phyloP scores from a whole-genome alignment of 2,113 vertebrate species.

The Pseudorectes ferrugineus region DNA sequence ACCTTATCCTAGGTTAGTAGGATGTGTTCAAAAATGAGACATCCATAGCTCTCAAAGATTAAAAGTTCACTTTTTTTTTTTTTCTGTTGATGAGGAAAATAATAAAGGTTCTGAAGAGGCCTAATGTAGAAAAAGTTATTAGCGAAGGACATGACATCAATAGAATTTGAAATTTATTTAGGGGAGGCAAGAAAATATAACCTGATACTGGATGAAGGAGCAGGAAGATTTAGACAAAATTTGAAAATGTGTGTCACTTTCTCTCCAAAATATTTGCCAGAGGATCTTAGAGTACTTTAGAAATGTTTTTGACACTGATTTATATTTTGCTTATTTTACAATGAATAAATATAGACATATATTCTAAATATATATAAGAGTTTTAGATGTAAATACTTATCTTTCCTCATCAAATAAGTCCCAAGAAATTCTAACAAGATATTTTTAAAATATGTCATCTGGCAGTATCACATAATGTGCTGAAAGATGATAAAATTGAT shows the following conservation, averaged over 20 bases:
- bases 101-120: neutral
- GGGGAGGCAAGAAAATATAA: neutral
- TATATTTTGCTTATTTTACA: neutral
- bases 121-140: neutral
- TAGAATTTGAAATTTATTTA: neutral
- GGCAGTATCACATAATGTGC: neutral
- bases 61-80: neutral
- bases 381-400: neutral
- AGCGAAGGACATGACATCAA: neutral
- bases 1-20: neutral
- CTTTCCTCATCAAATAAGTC: neutral
- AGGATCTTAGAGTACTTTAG: neutral
- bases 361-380: neutral
- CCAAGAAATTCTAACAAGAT: neutral
- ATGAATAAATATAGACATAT: neutral
- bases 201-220: neutral
- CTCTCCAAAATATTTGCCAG: neutral
- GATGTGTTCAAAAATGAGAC: neutral
- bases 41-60: neutral
- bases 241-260: neutral
- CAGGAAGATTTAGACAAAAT: neutral
- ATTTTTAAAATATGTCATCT: neutral
- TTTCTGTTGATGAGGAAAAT: neutral
- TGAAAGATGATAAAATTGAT: neutral
- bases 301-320: neutral